Base-by-base conservation (phyloP, 1,140 invertebrate species). In the Drosophila insularis region DNA sequence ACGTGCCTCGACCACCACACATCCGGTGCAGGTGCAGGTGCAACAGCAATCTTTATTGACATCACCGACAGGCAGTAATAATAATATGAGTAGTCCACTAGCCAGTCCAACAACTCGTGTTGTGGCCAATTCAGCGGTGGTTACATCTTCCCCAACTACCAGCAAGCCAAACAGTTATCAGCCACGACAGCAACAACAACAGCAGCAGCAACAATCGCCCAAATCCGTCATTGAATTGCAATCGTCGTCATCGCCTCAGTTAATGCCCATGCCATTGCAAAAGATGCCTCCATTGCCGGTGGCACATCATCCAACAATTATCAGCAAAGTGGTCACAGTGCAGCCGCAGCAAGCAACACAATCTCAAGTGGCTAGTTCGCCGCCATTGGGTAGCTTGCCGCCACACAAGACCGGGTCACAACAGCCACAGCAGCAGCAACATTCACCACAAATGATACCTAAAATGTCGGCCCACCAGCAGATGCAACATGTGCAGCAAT, bases 281-380 rank as follows among this genome's bases (percentile, higher is more conserved):
- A 91, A 91, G 60, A 85, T 91, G 78, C 74, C 86, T 11, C 74
- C 90, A 4, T 61, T 91, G 69, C 65, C 80, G 1, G 74, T 87
- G 32, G 64, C 73, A 2, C 84, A 89, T 71, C 90, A 91, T 63
- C 90, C 90, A 5, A 91, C 90, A 8, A 91, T 91, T 39, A 91
- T 91, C 19, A 91, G 90, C 66, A 91, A 91, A 19, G 90, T 91
- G 13, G 90, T 91, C 0, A 91, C 80, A 0, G 90, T 91, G 31
- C 84, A 87, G 58, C 86, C 90, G 5, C 90, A 90, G 54, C 90
- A 91, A 56, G 87, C 90, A 1, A 82, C 78, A 7, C 87, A 91
- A 60, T 79, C 87, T 0, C 74, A 80, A 53, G 79, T 85, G 58
- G 73, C 80, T 10, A 84, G 55, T 6, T 75, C 90, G 2, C 79